These are phyloP conservation scores for Anthopleura xanthogrammica DNA, from an alignment of 92 coral and sea anemone genomes.

Conservation along the genomic window DNA sequence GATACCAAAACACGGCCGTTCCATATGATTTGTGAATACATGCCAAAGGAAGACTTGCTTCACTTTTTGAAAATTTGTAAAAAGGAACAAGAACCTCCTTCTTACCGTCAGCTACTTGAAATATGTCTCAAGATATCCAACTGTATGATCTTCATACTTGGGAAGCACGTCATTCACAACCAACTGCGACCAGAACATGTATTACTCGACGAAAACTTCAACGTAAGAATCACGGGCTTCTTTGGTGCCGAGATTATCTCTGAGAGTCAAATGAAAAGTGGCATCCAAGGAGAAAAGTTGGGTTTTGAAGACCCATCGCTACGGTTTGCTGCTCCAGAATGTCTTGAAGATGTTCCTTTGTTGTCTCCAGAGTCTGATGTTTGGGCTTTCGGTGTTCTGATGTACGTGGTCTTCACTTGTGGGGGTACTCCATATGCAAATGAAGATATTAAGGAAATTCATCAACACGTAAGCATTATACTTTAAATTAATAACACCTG, in stretches of 20 bases:
- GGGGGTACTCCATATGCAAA: constrained; percentile 22
- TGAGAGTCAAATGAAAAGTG: not conserved
- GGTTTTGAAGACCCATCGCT: constrained; percentile 1
- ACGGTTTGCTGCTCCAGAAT: constrained; percentile 28
- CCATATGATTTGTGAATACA: constrained; percentile 22
- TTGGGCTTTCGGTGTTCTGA: constrained; percentile 31
- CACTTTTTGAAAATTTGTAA: constrained; percentile 16
- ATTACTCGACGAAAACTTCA: not conserved
- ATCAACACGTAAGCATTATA: constrained; percentile 11
- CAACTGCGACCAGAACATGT: constrained; percentile 27
- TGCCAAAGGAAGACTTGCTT: constrained; percentile 23
- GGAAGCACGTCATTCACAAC: constrained; percentile 25
- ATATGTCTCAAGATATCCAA: constrained; percentile 15
- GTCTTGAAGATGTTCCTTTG: constrained; percentile 12
- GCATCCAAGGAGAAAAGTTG: constrained; percentile 9
- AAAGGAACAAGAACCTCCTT: not conserved
- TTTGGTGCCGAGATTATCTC: not conserved
- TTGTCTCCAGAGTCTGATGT: constrained; percentile 33
- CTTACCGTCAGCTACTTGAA: constrained; percentile 7
- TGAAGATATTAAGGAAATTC: constrained; percentile 8
- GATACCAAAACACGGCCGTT: constrained; percentile 16
- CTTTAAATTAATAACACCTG: too few relatives aligned
- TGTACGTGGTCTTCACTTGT: constrained; percentile 30
- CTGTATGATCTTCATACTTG: constrained; percentile 10
- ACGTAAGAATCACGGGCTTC: constrained; percentile 25